phyloP scores from a whole-genome alignment of 2,113 vertebrate species.

The Sceloporus tristichus region DNA sequence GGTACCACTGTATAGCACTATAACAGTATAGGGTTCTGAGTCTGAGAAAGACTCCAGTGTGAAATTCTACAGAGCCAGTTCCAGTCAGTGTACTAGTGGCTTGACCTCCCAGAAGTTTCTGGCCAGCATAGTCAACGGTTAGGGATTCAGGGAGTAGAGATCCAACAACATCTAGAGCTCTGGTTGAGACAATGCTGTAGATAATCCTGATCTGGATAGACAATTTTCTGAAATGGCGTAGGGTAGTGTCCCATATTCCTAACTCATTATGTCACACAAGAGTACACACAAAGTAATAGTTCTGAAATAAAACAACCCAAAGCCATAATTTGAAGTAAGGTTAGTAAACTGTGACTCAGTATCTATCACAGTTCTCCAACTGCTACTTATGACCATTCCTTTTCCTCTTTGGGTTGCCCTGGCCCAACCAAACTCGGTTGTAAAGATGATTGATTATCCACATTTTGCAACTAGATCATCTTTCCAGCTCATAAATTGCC shows the following conservation, averaged over 20 bases:
- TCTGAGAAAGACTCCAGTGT: neutral
- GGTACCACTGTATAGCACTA: too few species aligned
- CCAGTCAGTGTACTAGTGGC: neutral
- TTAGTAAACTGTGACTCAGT: neutral
- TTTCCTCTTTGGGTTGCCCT: conserved; percentile 15
- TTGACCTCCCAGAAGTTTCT: neutral
- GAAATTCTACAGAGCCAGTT: neutral
- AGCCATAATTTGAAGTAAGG: neutral
- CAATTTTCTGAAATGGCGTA: neutral
- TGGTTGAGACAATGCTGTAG: neutral
- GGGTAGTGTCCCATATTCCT: neutral
- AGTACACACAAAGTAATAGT: neutral
- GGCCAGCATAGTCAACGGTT: neutral
- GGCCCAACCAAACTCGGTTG: neutral
- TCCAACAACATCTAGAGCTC: neutral
- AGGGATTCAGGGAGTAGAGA: neutral
- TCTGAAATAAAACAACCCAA: neutral
- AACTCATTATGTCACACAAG: neutral
- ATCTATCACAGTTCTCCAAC: conserved; percentile 19
- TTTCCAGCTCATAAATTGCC: conserved; percentile 36
- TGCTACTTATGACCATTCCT: neutral
- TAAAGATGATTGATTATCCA: conserved; percentile 11
- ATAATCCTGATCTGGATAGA: neutral
- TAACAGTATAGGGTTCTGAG: too few species aligned
- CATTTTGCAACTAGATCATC: conserved; percentile 3